Conservation (phyloP, 2,888 invertebrate species). For the Hydriomena furcata region DNA sequence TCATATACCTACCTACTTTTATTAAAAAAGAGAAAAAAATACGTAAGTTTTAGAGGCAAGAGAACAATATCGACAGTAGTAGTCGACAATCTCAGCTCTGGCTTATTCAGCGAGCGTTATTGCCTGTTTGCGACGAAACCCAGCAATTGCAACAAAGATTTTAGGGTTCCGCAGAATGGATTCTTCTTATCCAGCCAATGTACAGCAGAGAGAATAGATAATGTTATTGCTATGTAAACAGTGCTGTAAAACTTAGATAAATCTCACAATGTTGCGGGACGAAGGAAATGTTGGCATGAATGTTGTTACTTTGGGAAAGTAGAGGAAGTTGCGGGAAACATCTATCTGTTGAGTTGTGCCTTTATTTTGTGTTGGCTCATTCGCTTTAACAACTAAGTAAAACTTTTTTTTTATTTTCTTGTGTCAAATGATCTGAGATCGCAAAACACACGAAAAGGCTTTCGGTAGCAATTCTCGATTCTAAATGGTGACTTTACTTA, state of each 20-base stretch:
- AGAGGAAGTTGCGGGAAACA: slow-evolving; percentile 24
- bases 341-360: slow-evolving; percentile 28
- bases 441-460: no score
- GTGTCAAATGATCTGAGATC: slow-evolving; percentile 1
- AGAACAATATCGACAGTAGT: slow-evolving; percentile 51
- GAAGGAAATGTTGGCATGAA: slow-evolving; percentile 38
- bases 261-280: slow-evolving; percentile 47
- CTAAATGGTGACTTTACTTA: no score
- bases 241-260: slow-evolving; percentile 52
- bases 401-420: slow-evolving; percentile 14
- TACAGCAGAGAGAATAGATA: slow-evolving; percentile 53
- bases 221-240: slow-evolving; percentile 54
- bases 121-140: slow-evolving; percentile 59
- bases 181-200: slow-evolving; percentile 58
- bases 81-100: slow-evolving; percentile 49
- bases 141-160: slow-evolving; percentile 60
- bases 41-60: slow-evolving; percentile 38
- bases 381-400: slow-evolving; percentile 19
- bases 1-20: slow-evolving; percentile 32
- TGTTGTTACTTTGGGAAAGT: slow-evolving; percentile 26
- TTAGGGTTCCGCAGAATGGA: slow-evolving; percentile 60
- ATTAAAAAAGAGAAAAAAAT: slow-evolving; percentile 35
- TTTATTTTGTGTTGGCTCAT: slow-evolving; percentile 28
- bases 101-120: slow-evolving; percentile 59
- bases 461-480: no score